phyloP scores from a whole-genome alignment of 2,113 vertebrate species.

The Oreochromis spilurus region DNA sequence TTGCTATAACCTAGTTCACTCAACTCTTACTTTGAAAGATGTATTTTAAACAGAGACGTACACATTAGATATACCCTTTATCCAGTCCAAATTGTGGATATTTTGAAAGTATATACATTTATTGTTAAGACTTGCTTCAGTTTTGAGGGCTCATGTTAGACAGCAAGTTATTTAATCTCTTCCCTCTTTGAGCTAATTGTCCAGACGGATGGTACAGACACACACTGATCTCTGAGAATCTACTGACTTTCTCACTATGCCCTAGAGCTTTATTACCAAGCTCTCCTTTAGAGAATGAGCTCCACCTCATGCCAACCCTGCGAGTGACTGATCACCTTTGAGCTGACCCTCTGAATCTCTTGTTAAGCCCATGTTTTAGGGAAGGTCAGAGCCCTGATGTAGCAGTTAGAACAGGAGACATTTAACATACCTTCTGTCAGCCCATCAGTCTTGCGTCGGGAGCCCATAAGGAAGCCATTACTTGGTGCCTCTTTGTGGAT shows the following conservation, averaged over 20 bases:
- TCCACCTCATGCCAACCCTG: constrained; percentile 40
- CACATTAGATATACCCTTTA: background rate
- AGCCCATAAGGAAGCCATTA: constrained; percentile 83
- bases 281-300: background rate
- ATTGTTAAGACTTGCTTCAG: background rate
- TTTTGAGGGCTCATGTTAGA: background rate
- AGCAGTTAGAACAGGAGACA: constrained; percentile 72
- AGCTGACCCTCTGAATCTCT: constrained; percentile 68
- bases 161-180: background rate
- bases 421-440: constrained; percentile 86
- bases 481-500: constrained; percentile 69
- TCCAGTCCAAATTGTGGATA: background rate
- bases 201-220: background rate
- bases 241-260: constrained; percentile 3
- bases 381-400: constrained; percentile 72
- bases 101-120: background rate
- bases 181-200: background rate
- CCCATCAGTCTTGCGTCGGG: constrained; percentile 73
- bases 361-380: constrained; percentile 72
- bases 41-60: background rate
- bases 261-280: constrained; percentile 1
- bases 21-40: background rate
- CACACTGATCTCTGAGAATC: background rate
- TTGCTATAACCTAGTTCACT: background rate
- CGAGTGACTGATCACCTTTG: constrained; percentile 69